Evolutionary conservation across 2,888 invertebrate species (phyloP).

Genomic region (Himalopsyche tibetana): DNA sequence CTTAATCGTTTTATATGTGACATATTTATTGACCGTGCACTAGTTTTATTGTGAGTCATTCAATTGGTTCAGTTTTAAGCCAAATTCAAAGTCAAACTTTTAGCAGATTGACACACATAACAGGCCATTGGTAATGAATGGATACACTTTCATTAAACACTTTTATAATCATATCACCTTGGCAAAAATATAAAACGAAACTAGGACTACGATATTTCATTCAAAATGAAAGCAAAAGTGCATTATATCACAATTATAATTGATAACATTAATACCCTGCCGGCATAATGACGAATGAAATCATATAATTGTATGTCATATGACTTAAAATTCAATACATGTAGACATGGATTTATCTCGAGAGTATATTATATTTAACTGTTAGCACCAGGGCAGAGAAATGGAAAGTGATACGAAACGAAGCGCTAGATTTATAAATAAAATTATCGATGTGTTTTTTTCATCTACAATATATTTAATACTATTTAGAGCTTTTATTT

Average conservation of each 20-base stretch:
- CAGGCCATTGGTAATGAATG: not conserved
- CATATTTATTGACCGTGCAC: conserved; percentile 11
- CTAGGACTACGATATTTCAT: not conserved
- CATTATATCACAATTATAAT: too few relatives aligned
- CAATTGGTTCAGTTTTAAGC: not conserved
- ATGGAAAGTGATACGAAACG: not conserved
- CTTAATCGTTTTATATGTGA: not conserved
- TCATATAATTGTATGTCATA: too few relatives aligned
- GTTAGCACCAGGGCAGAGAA: too few relatives aligned
- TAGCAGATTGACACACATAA: conserved; percentile 12
- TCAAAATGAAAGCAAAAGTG: not conserved
- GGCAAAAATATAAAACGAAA: not conserved
- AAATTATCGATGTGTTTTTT: too few relatives aligned
- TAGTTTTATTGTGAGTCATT: not conserved
- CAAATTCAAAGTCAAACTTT: conserved; percentile 30
- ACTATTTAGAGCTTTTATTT: too few relatives aligned
- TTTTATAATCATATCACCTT: not conserved
- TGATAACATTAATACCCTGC: too few relatives aligned
- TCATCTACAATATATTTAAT: too few relatives aligned
- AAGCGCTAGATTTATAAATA: too few relatives aligned
- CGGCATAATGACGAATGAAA: too few relatives aligned
- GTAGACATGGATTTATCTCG: too few relatives aligned
- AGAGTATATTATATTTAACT: too few relatives aligned
- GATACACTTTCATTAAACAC: conserved; percentile 2
- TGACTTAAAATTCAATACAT: too few relatives aligned